Evolutionary conservation across 2,113 vertebrate species (phyloP).

Genomic region (Vimba vimba): DNA sequence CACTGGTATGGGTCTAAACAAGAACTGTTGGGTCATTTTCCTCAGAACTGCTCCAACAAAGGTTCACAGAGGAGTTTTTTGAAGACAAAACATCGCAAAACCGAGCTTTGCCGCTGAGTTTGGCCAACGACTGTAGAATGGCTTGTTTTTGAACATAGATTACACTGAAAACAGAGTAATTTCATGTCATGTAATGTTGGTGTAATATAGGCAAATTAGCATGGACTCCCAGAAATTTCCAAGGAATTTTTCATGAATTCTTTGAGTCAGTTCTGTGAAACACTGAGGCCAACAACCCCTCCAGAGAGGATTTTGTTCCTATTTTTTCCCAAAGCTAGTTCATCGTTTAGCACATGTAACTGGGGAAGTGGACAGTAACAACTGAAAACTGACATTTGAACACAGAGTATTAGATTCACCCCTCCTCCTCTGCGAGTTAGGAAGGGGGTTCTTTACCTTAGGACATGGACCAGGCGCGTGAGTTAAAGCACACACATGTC

Average conservation of each 20-base stretch:
- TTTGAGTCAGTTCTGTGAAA: conserved; percentile 70
- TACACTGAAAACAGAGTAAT: not conserved
- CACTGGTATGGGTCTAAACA: conserved; percentile 62
- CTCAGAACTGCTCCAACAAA: conserved; percentile 70
- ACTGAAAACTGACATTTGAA: conserved; percentile 69
- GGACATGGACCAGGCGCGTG: conserved; percentile 73
- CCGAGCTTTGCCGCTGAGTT: not conserved
- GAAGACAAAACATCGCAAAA: conserved; percentile 53
- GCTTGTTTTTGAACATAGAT: not conserved
- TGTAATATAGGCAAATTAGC: not conserved
- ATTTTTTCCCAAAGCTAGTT: conserved; percentile 46
- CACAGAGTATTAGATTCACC: conserved; percentile 69
- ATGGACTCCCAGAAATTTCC: conserved; percentile 28
- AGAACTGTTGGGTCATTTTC: conserved; percentile 68
- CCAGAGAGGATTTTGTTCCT: conserved; percentile 54
- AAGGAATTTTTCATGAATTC: conserved; percentile 58
- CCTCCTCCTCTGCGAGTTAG: conserved; percentile 64
- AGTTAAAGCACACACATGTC: conserved; percentile 72
- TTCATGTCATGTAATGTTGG: not conserved
- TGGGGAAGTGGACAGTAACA: conserved; percentile 60
- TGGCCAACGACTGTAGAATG: conserved; percentile 1
- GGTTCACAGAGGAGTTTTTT: conserved; percentile 47
- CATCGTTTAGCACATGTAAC: conserved; percentile 58
- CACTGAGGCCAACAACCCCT: conserved; percentile 65
- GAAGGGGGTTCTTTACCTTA: conserved; percentile 77